Conservation (phyloP, 2,797 vertebrate species). For the Tolypeutes matacus region DNA sequence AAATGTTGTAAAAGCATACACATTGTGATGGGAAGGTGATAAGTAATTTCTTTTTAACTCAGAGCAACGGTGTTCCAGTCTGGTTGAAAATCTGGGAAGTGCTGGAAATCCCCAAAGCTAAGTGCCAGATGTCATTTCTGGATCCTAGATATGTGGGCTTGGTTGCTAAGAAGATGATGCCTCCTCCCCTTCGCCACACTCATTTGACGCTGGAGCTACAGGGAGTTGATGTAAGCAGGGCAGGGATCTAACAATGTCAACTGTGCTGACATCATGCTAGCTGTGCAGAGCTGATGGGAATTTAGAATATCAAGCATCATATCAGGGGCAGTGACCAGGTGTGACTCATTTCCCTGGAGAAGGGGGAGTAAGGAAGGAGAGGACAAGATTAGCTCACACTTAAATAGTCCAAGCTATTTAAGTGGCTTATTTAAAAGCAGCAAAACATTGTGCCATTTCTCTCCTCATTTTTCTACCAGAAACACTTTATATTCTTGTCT, state of each 20-base stretch:
- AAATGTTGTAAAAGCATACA: constrained; percentile 26
- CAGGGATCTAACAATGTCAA: constrained; percentile 87
- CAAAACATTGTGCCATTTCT: constrained; percentile 68
- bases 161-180: constrained; percentile 73
- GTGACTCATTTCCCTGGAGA: constrained; percentile 88
- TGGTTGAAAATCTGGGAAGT: constrained; percentile 75
- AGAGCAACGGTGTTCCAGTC: constrained; percentile 49
- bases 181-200: constrained; percentile 53
- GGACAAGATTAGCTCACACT: constrained; percentile 85
- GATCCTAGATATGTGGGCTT: constrained; percentile 65
- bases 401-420: constrained; percentile 70
- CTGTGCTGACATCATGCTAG: constrained; percentile 88
- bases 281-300: constrained; percentile 87
- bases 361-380: constrained; percentile 73
- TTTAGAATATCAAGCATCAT: constrained; percentile 85
- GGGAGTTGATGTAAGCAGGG: constrained; percentile 86
- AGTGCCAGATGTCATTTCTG: constrained; percentile 73
- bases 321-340: constrained; percentile 87
- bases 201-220: constrained; percentile 72
- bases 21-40: constrained; percentile 30
- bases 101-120: constrained; percentile 71
- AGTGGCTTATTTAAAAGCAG: constrained; percentile 73
- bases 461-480: constrained; percentile 73
- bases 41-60: constrained; percentile 33
- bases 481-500: constrained; percentile 79